Percentiles rank a stretch among this genome's conserved stretches.
Conservation (phyloP, 2,113 vertebrate genomes). For the Mirza zaza region DNA sequence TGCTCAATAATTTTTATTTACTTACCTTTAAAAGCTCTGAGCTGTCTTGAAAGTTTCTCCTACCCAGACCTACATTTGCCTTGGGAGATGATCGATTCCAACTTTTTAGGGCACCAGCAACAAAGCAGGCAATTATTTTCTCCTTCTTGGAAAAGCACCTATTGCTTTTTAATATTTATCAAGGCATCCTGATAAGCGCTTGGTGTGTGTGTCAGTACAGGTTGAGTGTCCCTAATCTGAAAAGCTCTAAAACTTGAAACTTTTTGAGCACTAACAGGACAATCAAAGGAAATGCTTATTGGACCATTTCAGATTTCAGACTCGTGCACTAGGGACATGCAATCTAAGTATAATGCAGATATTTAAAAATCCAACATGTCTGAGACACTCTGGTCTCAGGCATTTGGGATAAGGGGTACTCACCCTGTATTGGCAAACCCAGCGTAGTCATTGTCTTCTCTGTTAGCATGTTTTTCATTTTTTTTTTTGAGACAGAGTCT, state of each 20-base stretch:
- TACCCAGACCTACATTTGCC: no score
- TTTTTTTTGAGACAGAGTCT: no score
- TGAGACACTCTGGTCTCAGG: not conserved
- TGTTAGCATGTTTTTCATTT: not conserved
- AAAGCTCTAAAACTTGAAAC: not conserved
- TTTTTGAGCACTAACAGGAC: not conserved
- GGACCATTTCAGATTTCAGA: not conserved
- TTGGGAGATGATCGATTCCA: not conserved
- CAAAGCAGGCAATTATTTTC: not conserved
- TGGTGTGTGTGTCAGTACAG: not conserved
- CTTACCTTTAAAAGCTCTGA: not conserved
- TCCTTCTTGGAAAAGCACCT: not conserved
- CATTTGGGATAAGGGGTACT: not conserved
- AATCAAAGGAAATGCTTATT: not conserved
- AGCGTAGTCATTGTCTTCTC: fast-evolving
- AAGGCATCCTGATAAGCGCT: no score
- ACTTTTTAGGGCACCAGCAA: not conserved
- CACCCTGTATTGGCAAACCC: no score
- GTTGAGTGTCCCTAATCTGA: not conserved
- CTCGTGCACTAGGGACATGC: not conserved
- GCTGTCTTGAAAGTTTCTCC: not conserved
- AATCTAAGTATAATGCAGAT: not conserved
- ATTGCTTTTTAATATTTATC: not conserved
- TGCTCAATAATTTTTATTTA: not conserved
- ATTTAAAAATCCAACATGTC: not conserved